A percentile compares a stretch with the other conserved stretches of the same genome.
These are phyloP conservation scores for Heliconius charithonia DNA, from an alignment of 2,888 invertebrate species.

Conservation along the genomic window DNA sequence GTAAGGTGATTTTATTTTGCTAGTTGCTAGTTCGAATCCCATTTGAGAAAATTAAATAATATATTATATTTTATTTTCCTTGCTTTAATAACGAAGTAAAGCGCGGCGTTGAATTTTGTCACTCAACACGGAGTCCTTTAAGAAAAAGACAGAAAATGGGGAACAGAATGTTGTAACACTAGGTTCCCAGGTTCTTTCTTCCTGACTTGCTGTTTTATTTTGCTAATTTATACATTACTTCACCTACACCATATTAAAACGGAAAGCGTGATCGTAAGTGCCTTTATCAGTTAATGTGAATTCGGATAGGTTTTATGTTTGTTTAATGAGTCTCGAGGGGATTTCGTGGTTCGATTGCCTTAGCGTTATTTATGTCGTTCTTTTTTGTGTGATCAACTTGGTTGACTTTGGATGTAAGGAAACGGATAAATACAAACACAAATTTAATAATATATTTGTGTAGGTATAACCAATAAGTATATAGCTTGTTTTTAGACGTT, in stretches of 20 bases:
- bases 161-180: too few species aligned
- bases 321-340: constrained; percentile 35
- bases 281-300: constrained; percentile 37
- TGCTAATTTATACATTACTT: background rate
- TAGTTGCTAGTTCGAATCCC: too few species aligned
- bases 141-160: too few species aligned
- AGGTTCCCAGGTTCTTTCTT: too few species aligned
- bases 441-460: background rate
- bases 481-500: too few species aligned
- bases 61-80: too few species aligned
- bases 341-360: constrained; percentile 32
- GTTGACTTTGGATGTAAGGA: constrained; percentile 10
- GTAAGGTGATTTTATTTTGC: background rate
- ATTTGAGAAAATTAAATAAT: too few species aligned
- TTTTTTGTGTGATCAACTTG: constrained; percentile 27
- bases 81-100: too few species aligned
- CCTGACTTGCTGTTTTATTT: too few species aligned
- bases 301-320: constrained; percentile 34
- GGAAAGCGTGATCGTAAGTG: constrained; percentile 13
- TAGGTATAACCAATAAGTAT: background rate
- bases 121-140: too few species aligned
- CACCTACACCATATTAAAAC: background rate
- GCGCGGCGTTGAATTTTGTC: too few species aligned
- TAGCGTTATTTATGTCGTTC: constrained; percentile 30
- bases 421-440: background rate